phyloP scores from a whole-genome alignment of 2,888 invertebrate species.

The Nephrotoma appendiculata region DNA sequence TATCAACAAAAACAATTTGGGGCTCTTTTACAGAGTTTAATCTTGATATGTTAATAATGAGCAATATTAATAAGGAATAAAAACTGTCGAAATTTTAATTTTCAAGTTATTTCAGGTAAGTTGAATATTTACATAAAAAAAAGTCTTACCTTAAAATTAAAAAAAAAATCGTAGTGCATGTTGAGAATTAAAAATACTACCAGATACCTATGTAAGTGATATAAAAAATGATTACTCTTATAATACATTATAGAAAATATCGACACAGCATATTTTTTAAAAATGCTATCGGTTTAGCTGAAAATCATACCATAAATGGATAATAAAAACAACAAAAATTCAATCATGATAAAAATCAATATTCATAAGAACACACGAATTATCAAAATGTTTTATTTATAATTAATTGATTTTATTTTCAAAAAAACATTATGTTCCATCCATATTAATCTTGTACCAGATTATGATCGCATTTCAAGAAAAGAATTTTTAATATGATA shows the following conservation, averaged over 20 bases:
- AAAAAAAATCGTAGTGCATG: too few relatives aligned
- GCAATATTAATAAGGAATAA: too few relatives aligned
- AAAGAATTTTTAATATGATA: background rate
- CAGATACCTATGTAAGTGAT: too few relatives aligned
- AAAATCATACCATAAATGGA: background rate
- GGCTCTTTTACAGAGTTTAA: too few relatives aligned
- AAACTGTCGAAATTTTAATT: too few relatives aligned
- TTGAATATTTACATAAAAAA: too few relatives aligned
- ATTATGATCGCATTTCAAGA: background rate
- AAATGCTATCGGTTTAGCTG: background rate
- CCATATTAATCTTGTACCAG: background rate
- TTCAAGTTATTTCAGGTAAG: too few relatives aligned
- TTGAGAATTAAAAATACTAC: too few relatives aligned
- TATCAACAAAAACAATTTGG: too few relatives aligned
- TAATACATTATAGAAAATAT: background rate
- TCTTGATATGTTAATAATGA: too few relatives aligned
- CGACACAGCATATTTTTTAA: background rate
- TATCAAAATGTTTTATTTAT: background rate
- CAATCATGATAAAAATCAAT: background rate
- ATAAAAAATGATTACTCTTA: too few relatives aligned
- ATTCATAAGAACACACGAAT: background rate
- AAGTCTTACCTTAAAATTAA: too few relatives aligned
- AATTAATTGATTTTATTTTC: background rate
- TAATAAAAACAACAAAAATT: background rate
- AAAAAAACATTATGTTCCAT: background rate